A percentile compares a stretch with the other conserved stretches of the same genome.
Conservation (phyloP, 2,888 invertebrate genomes). For the Lydus trimaculatus region DNA sequence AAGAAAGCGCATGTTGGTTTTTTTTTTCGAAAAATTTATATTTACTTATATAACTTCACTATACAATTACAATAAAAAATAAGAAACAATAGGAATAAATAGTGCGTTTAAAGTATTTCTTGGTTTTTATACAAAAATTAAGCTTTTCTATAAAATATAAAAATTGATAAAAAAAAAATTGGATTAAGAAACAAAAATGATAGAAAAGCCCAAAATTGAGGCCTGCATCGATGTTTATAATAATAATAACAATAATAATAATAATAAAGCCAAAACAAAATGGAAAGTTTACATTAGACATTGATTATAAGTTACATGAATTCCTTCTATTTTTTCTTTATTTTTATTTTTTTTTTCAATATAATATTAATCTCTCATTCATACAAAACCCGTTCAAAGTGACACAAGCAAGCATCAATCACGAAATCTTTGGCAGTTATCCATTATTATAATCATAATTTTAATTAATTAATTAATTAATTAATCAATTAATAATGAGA, state of each 20-base stretch:
- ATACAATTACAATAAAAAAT: constrained; percentile 41
- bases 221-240: constrained; percentile 44
- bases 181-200: constrained; percentile 15
- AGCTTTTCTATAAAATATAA: constrained; percentile 31
- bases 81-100: constrained; percentile 36
- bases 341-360: constrained; percentile 31
- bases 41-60: constrained; percentile 50
- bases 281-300: constrained; percentile 25
- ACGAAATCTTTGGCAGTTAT: constrained; percentile 51
- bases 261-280: constrained; percentile 20
- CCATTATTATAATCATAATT: constrained; percentile 29
- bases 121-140: constrained; percentile 38
- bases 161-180: constrained; percentile 11
- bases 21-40: constrained; percentile 35
- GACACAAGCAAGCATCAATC: constrained; percentile 38
- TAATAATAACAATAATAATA: constrained; percentile 33
- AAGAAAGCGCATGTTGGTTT: no score
- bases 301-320: constrained; percentile 31
- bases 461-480: constrained; percentile 4
- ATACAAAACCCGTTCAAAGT: neutral
- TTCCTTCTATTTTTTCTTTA: constrained; percentile 27
- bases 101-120: constrained; percentile 16
- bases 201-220: constrained; percentile 31
- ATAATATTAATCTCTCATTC: neutral
- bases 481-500: constrained; percentile 29